A percentile compares a stretch with the other conserved stretches of the same genome.
These are phyloP conservation scores for Selene dorsalis DNA, from an alignment of 2,797 vertebrate species.

Conservation along the genomic window DNA sequence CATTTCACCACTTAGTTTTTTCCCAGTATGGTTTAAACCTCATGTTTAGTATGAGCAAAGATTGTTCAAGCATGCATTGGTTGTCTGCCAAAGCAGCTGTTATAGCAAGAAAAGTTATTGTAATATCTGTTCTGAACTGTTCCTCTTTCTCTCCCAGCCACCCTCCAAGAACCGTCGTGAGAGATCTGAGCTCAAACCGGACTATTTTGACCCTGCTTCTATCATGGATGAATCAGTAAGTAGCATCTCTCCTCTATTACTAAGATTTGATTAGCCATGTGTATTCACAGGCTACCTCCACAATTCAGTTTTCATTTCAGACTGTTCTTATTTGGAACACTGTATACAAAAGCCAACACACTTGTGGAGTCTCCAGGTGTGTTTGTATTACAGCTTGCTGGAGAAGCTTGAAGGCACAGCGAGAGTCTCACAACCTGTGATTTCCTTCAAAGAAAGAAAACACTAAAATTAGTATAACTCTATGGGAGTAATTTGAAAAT, in stretches of 20 bases:
- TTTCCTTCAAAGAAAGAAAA: constrained; percentile 15
- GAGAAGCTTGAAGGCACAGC: constrained; percentile 2
- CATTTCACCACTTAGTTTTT: not conserved
- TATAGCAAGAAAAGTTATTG: not conserved
- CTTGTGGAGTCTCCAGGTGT: not conserved
- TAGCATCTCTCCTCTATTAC: not conserved
- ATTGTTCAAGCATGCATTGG: not conserved
- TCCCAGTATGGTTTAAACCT: not conserved
- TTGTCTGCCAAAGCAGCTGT: constrained; percentile 8
- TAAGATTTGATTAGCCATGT: not conserved
- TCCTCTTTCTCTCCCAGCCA: constrained; percentile 83
- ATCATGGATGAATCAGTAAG: constrained; percentile 99
- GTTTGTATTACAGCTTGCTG: constrained; percentile 16
- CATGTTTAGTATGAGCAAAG: not conserved
- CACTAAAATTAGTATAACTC: constrained; percentile 2
- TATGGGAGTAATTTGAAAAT: not conserved
- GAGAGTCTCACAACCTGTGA: not conserved
- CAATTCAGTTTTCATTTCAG: not conserved
- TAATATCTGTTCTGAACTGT: constrained; percentile 1
- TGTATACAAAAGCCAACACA: not conserved
- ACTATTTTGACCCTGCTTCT: constrained; percentile 99
- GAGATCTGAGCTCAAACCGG: constrained; percentile 97
- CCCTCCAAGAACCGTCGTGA: constrained; percentile 99
- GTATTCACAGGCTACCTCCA: too few species aligned
- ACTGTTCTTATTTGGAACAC: not conserved